A percentile compares a stretch with the other conserved stretches of the same genome.
Evolutionary conservation across 2,113 vertebrate species (phyloP).

Genomic region (Melanerpes aurifrons): DNA sequence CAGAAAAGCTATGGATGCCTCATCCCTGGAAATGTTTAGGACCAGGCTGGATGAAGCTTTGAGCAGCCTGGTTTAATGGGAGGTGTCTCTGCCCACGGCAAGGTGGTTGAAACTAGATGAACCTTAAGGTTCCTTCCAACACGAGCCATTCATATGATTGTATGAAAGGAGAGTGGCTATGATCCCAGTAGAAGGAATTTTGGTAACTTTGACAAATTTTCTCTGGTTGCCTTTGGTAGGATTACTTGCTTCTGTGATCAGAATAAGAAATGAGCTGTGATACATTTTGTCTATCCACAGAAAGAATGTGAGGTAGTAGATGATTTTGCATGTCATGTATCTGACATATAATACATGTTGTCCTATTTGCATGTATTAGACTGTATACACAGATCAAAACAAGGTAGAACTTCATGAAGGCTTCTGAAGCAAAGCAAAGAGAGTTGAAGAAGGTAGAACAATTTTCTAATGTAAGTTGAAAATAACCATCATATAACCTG

Average conservation of each 20-base stretch:
- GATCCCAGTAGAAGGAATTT: neutral
- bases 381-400: neutral
- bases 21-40: too few relatives aligned
- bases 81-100: too few relatives aligned
- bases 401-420: neutral
- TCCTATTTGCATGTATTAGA: neutral
- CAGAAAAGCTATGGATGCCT: too few relatives aligned
- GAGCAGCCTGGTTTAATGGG: too few relatives aligned
- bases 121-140: too few relatives aligned
- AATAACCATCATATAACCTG: neutral
- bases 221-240: neutral
- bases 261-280: neutral
- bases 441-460: neutral
- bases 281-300: neutral
- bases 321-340: neutral
- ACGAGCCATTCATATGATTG: too few relatives aligned
- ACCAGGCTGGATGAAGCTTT: too few relatives aligned
- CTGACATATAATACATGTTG: neutral
- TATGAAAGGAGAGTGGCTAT: neutral
- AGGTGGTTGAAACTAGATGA: too few relatives aligned
- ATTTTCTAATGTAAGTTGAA: neutral
- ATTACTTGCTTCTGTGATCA: neutral
- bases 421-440: neutral
- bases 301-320: neutral
- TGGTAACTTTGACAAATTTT: slow-evolving; percentile 3